phyloP scores from a whole-genome alignment of 2,113 vertebrate genomes.

The Boleophthalmus pectinirostris region DNA sequence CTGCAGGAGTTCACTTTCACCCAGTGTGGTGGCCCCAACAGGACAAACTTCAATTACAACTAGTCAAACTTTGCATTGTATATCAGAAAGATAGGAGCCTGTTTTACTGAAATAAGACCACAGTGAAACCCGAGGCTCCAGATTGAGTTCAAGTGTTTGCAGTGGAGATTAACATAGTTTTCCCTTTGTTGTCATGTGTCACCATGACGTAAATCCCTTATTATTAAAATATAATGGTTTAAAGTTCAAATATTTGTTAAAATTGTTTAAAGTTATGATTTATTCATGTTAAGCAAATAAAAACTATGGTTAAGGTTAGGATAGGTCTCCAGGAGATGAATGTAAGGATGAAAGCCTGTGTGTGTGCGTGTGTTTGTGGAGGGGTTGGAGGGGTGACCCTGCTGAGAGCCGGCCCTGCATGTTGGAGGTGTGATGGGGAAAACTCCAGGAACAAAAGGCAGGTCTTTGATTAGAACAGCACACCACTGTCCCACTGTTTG shows the following conservation, averaged over 20 bases:
- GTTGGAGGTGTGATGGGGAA: slow-evolving; percentile 60
- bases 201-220: no score
- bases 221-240: not conserved
- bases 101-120: not conserved
- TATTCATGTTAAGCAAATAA: not conserved
- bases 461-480: slow-evolving; percentile 67
- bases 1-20: not conserved
- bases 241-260: not conserved
- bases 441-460: slow-evolving; percentile 76
- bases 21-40: not conserved
- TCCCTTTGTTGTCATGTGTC: not conserved
- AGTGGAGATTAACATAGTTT: slow-evolving; percentile 52
- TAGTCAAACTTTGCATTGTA: not conserved
- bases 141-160: slow-evolving; percentile 25
- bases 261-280: not conserved
- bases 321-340: not conserved
- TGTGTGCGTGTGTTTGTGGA: slow-evolving; percentile 13
- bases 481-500: slow-evolving; percentile 38
- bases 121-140: not conserved
- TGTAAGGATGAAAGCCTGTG: not conserved
- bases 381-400: slow-evolving; percentile 19
- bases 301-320: not conserved
- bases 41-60: not conserved
- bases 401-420: slow-evolving; percentile 53
- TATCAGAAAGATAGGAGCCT: not conserved